Conservation (phyloP, 2,113 vertebrate genomes). For the Dicerorhinus sumatrensis region DNA sequence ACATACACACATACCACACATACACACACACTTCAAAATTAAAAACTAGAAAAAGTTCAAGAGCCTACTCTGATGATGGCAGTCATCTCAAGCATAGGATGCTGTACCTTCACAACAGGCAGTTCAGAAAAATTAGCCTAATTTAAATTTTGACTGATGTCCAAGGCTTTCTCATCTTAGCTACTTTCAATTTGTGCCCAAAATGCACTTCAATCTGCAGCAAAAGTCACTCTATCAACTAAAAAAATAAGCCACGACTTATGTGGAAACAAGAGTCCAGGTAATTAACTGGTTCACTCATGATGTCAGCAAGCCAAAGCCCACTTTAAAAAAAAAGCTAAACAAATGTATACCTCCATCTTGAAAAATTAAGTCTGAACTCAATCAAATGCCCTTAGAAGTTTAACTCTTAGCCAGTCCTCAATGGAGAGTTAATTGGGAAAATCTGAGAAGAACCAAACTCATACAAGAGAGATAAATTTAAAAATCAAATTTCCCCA, state of each 20-base stretch:
- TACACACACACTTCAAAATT: not conserved
- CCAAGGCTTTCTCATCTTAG: conserved; percentile 33
- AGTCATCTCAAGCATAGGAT: not conserved
- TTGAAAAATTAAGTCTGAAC: conserved; percentile 48
- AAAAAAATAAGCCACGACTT: not conserved
- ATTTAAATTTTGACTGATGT: conserved; percentile 39
- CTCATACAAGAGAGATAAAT: conserved; percentile 21
- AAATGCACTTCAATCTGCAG: conserved; percentile 53
- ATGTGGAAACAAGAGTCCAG: not conserved
- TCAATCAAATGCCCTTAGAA: conserved; percentile 40
- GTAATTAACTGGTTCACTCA: not conserved
- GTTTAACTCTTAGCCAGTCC: conserved; percentile 12
- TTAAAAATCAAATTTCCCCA: conserved; percentile 51
- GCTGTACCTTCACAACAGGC: not conserved
- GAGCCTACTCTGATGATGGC: not conserved
- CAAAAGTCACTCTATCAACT: not conserved
- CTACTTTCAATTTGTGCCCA: conserved; percentile 52
- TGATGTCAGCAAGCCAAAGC: not conserved
- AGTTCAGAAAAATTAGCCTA: conserved; percentile 46
- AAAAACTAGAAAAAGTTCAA: not conserved
- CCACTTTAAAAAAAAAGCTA: not conserved
- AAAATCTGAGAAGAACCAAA: conserved; percentile 58
- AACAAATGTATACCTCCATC: conserved; percentile 21
- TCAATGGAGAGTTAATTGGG: not conserved
- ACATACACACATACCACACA: not conserved